Percentiles rank a stretch among this genome's conserved stretches.
Conservation (phyloP, 2,888 invertebrate species). For the Hypercompe scribonia region DNA sequence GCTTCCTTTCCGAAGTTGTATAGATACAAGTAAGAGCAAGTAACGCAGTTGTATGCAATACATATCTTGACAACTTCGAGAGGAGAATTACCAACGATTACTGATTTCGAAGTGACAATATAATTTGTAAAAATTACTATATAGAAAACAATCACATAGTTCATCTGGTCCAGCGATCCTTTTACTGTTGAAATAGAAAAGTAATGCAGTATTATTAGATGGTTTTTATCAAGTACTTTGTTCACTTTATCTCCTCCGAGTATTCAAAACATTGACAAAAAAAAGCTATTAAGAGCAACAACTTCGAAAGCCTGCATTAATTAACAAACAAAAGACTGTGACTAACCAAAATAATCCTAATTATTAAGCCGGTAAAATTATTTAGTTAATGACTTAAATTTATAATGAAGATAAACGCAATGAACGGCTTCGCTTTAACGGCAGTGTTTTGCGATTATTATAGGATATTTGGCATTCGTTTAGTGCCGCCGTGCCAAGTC, state of each 20-base stretch:
- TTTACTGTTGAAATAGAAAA: not conserved
- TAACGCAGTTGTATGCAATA: too few relatives aligned
- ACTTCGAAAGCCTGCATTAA: not conserved
- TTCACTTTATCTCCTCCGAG: not conserved
- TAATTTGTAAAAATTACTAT: too few relatives aligned
- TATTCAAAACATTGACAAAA: not conserved
- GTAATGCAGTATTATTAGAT: not conserved
- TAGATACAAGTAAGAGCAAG: too few relatives aligned
- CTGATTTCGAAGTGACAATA: too few relatives aligned
- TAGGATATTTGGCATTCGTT: slow-evolving; percentile 48
- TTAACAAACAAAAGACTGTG: not conserved
- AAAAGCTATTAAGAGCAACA: not conserved
- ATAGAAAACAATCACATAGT: not conserved
- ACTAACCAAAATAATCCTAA: not conserved
- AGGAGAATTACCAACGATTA: too few relatives aligned
- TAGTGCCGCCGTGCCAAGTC: slow-evolving; percentile 38
- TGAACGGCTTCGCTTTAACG: slow-evolving; percentile 24
- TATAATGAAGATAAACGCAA: slow-evolving; percentile 21
- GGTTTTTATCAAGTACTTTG: not conserved
- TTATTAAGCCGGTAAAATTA: not conserved
- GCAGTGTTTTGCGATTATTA: slow-evolving; percentile 42
- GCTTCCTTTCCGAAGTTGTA: too few relatives aligned
- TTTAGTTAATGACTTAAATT: slow-evolving; percentile 11
- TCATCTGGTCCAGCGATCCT: too few relatives aligned
- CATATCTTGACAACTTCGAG: too few relatives aligned